phyloP scores from a whole-genome alignment of 2,888 invertebrate genomes.

The Automeris io region DNA sequence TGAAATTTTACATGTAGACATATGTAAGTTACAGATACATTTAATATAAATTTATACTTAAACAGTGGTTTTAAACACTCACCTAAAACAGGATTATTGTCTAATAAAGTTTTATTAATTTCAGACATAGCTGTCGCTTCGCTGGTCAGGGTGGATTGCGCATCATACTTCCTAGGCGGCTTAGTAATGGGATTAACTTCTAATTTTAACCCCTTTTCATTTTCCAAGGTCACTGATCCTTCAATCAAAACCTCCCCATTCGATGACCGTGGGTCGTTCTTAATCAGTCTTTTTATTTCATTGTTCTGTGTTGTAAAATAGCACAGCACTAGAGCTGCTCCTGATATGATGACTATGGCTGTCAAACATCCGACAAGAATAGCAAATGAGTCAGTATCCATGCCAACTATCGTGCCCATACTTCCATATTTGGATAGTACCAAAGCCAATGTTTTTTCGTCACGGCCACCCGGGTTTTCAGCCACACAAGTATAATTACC shows the following conservation, averaged over 20 bases:
- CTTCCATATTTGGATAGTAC: constrained; percentile 69
- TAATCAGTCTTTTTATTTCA: constrained; percentile 77
- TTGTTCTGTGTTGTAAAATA: constrained; percentile 73
- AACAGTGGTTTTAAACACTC: too few relatives aligned
- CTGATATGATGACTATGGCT: constrained; percentile 65
- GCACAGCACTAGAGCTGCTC: constrained; percentile 66
- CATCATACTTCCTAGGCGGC: constrained; percentile 85
- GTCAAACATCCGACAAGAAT: constrained; percentile 68
- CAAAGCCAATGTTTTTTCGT: constrained; percentile 84
- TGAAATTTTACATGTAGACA: too few relatives aligned
- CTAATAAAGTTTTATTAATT: constrained; percentile 85
- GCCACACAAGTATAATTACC: constrained; percentile 89
- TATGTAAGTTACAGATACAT: too few relatives aligned
- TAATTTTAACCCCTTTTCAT: constrained; percentile 87
- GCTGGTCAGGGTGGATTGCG: constrained; percentile 79
- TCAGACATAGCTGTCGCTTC: constrained; percentile 88
- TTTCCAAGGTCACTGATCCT: constrained; percentile 84
- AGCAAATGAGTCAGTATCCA: constrained; percentile 71
- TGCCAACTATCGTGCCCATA: constrained; percentile 55
- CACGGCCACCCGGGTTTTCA: constrained; percentile 87
- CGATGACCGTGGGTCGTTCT: constrained; percentile 77
- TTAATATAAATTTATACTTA: neutral
- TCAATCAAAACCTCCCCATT: constrained; percentile 83
- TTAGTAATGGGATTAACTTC: constrained; percentile 90
- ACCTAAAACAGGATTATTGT: constrained; percentile 85